These are phyloP conservation scores for Octopus bimaculoides DNA, from an alignment of 1,140 invertebrate species.

Conservation along the genomic window DNA sequence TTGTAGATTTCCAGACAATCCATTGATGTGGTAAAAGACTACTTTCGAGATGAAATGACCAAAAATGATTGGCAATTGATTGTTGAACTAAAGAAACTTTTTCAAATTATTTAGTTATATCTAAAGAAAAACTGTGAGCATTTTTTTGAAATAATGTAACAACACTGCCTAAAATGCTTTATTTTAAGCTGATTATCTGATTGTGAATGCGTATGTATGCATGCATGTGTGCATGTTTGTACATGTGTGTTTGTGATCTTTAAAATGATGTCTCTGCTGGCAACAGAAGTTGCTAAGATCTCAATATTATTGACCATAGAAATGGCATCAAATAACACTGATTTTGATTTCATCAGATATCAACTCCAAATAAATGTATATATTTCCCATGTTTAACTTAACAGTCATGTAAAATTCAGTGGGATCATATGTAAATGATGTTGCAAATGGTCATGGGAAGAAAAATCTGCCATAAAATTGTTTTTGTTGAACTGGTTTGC, in stretches of 20 bases:
- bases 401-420: too few relatives aligned
- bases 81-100: constrained; percentile 96
- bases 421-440: too few relatives aligned
- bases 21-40: constrained; percentile 98
- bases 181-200: background rate
- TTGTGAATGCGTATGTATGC: background rate
- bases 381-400: too few relatives aligned
- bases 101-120: constrained; percentile 85
- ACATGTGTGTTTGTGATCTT: background rate
- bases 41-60: constrained; percentile 94
- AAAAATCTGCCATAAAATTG: too few relatives aligned
- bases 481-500: too few relatives aligned
- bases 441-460: too few relatives aligned
- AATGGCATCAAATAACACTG: too few relatives aligned
- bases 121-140: background rate
- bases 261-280: background rate
- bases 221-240: background rate
- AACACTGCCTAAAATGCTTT: background rate
- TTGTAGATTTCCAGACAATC: constrained; percentile 93
- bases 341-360: too few relatives aligned
- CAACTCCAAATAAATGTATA: too few relatives aligned
- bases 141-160: background rate
- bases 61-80: constrained; percentile 98
- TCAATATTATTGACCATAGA: background rate
- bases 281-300: background rate